Evolutionary conservation across 1,140 invertebrate genomes (phyloP).

Genomic region (Teleogryllus occipitalis): DNA sequence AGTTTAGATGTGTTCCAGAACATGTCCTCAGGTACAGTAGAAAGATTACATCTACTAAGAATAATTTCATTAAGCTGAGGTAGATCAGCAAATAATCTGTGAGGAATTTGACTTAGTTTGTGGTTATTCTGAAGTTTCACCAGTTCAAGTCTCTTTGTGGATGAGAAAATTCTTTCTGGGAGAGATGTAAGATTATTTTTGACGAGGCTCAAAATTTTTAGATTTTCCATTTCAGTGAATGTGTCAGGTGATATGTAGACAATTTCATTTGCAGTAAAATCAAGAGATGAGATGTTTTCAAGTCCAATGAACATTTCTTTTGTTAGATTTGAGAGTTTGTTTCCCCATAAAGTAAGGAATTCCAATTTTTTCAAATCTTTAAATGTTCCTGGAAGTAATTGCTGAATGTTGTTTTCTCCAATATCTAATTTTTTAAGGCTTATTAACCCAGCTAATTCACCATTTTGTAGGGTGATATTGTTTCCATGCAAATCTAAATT

Average conservation of each 20-base stretch:
- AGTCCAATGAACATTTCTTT: slow-evolving; percentile 47
- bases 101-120: slow-evolving; percentile 44
- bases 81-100: slow-evolving; percentile 46
- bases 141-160: slow-evolving; percentile 42
- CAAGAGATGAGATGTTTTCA: slow-evolving; percentile 42
- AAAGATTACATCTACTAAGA: slow-evolving; percentile 41
- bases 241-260: slow-evolving; percentile 41
- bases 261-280: slow-evolving; percentile 48
- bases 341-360: slow-evolving; percentile 52
- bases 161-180: slow-evolving; percentile 47
- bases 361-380: slow-evolving; percentile 45
- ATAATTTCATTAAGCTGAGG: slow-evolving; percentile 42
- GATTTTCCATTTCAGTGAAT: slow-evolving; percentile 40
- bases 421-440: slow-evolving; percentile 51
- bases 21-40: slow-evolving; percentile 44
- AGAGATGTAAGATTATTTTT: slow-evolving; percentile 49
- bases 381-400: slow-evolving; percentile 48
- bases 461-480: slow-evolving; percentile 44
- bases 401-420: slow-evolving; percentile 47
- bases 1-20: slow-evolving; percentile 46
- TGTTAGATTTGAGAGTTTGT: slow-evolving; percentile 44
- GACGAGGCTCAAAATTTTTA: slow-evolving; percentile 48
- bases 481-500: slow-evolving; percentile 51
- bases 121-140: slow-evolving; percentile 47
- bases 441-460: slow-evolving; percentile 41